Evolutionary conservation across 1,140 invertebrate genomes (phyloP).

Genomic region (Apis laboriosa): DNA sequence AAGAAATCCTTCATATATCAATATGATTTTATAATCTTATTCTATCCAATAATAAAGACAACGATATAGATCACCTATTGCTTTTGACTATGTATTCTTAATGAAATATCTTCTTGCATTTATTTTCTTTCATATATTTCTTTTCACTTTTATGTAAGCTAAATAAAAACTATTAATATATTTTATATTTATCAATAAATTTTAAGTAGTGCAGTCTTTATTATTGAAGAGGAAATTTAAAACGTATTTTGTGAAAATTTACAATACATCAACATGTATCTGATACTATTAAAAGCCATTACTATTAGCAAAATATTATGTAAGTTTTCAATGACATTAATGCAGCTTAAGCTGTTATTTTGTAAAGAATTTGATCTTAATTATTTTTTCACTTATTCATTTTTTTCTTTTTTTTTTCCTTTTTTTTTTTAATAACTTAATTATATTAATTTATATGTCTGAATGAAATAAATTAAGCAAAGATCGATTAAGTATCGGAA

Average conservation of each 20-base stretch:
- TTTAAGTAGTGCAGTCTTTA: slow-evolving; percentile 48
- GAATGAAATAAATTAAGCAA: slow-evolving; percentile 40
- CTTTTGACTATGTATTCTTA: slow-evolving; percentile 7
- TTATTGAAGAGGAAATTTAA: slow-evolving; percentile 51
- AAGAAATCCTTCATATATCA: slow-evolving; percentile 28
- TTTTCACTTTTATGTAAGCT: neutral
- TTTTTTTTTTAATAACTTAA: slow-evolving; percentile 34
- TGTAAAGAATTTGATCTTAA: neutral
- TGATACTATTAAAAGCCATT: slow-evolving; percentile 31
- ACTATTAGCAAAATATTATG: slow-evolving; percentile 42
- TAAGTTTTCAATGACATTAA: slow-evolving; percentile 25
- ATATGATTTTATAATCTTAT: slow-evolving; percentile 24
- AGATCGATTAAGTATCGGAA: slow-evolving; percentile 61
- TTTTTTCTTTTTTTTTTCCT: neutral
- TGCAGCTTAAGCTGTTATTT: slow-evolving; percentile 24
- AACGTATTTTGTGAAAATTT: slow-evolving; percentile 35
- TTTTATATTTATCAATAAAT: slow-evolving; percentile 14
- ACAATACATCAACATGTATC: slow-evolving; percentile 19
- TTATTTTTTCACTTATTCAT: neutral
- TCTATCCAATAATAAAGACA: slow-evolving; percentile 56
- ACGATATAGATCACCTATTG: slow-evolving; percentile 39
- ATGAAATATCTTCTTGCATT: neutral
- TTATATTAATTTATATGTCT: slow-evolving; percentile 22
- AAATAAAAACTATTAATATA: slow-evolving; percentile 20
- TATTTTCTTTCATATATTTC: slow-evolving; percentile 6